phyloP scores from a whole-genome alignment of 1,140 invertebrate genomes.

The Zaprionus ornatus region DNA sequence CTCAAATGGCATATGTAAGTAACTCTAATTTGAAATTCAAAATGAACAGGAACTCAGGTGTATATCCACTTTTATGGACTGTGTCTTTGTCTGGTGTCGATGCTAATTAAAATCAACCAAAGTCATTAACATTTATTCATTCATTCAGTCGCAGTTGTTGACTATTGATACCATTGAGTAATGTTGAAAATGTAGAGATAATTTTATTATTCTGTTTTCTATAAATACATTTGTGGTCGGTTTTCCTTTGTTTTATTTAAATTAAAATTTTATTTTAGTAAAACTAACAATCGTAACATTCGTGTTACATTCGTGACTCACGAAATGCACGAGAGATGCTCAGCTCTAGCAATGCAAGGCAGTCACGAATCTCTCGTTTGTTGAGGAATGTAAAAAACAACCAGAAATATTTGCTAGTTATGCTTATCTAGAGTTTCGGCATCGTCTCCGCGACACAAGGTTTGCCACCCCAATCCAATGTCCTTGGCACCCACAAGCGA shows the following conservation, averaged over 20 bases:
- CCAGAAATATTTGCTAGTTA: constrained; percentile 39
- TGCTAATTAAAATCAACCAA: constrained; percentile 47
- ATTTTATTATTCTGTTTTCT: neutral
- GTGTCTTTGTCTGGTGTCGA: constrained; percentile 33
- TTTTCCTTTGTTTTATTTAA: neutral
- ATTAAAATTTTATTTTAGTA: neutral
- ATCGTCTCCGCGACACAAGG: constrained; percentile 49
- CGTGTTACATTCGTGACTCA: neutral
- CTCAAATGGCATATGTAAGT: constrained; percentile 26
- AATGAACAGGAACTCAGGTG: constrained; percentile 29
- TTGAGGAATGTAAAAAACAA: constrained; percentile 13
- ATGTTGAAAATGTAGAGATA: neutral
- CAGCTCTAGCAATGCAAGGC: neutral
- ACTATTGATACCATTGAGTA: neutral
- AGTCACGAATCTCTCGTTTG: neutral
- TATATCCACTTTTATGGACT: constrained; percentile 7
- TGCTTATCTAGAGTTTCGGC: constrained; percentile 65
- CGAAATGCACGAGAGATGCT: neutral
- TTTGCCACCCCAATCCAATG: constrained; percentile 14
- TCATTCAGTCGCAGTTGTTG: constrained; percentile 20
- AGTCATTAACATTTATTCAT: constrained; percentile 22
- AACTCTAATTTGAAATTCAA: constrained; percentile 61
- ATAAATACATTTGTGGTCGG: no score
- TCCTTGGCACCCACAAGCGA: constrained; percentile 36
- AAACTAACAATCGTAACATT: neutral